Evolutionary conservation across 2,113 vertebrate genomes (phyloP).

Genomic region (Clarias magur): DNA sequence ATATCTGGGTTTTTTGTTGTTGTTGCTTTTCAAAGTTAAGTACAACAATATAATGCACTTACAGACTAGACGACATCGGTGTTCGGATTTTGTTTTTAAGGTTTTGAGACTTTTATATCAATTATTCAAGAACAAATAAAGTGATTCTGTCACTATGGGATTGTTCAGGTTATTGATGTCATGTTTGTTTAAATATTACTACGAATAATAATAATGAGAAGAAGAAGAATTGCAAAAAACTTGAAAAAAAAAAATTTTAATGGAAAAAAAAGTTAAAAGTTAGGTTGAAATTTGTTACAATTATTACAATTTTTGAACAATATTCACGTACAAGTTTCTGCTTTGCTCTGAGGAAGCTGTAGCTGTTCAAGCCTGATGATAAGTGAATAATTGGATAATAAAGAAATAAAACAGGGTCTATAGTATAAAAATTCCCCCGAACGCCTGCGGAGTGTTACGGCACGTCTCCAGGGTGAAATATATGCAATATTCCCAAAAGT

Average conservation of each 20-base stretch:
- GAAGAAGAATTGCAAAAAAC: too few species aligned
- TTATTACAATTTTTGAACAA: not conserved
- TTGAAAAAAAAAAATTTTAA: too few species aligned
- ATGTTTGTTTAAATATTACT: not conserved
- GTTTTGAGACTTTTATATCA: too few species aligned
- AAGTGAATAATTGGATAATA: constrained; percentile 9
- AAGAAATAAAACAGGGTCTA: constrained; percentile 3
- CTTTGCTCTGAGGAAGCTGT: not conserved
- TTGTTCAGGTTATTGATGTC: not conserved
- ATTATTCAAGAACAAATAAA: not conserved
- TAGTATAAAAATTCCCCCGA: not conserved
- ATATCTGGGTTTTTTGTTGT: too few species aligned
- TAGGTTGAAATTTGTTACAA: not conserved
- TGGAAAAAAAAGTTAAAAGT: not conserved
- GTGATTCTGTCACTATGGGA: not conserved
- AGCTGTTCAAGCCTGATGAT: not conserved
- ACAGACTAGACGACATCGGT: too few species aligned
- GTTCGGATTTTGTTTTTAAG: too few species aligned
- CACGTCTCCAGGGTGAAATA: constrained; percentile 36
- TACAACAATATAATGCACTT: too few species aligned
- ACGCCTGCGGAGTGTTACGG: constrained; percentile 13
- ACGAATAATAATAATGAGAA: too few species aligned
- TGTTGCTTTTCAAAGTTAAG: too few species aligned
- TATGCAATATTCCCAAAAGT: constrained; percentile 50
- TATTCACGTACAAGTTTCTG: not conserved